Conservation (phyloP, 2,797 vertebrate species). For the Anguilla marmorata region DNA sequence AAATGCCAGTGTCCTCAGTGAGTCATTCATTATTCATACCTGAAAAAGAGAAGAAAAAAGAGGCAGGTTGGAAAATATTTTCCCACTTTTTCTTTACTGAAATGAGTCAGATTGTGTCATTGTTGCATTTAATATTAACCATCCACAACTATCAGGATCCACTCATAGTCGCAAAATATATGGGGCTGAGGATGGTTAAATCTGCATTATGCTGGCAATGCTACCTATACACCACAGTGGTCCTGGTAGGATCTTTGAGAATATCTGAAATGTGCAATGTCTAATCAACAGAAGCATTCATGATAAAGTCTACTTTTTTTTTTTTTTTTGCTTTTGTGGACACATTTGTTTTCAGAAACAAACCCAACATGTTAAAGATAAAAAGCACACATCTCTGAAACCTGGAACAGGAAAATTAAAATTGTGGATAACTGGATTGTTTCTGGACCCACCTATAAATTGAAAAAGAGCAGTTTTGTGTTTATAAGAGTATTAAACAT, state of each 20-base stretch:
- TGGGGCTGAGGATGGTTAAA: not conserved
- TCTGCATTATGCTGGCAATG: not conserved
- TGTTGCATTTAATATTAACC: constrained; percentile 77
- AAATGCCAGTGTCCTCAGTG: constrained; percentile 72
- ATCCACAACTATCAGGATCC: constrained; percentile 57
- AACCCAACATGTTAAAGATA: not conserved
- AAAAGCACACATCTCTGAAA: not conserved
- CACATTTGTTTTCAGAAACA: not conserved
- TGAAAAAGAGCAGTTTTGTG: constrained; percentile 62
- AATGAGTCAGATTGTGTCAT: constrained; percentile 72
- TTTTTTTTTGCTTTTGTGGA: not conserved
- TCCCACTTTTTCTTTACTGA: constrained; percentile 47
- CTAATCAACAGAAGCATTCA: not conserved
- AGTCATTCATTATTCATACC: constrained; percentile 79
- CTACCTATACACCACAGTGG: not conserved
- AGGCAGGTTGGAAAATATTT: constrained; percentile 54
- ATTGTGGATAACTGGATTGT: constrained; percentile 5
- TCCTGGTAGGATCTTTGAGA: not conserved
- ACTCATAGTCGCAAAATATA: constrained; percentile 47
- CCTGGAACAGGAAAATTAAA: not conserved
- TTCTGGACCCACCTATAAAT: constrained; percentile 28
- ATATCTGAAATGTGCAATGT: not conserved
- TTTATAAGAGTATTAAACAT: constrained; percentile 61
- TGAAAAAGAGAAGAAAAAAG: constrained; percentile 62
- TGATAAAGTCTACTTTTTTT: not conserved